These are phyloP conservation scores for Synanthedon tipuliformis DNA, from an alignment of 2,888 invertebrate genomes.

Conservation along the genomic window DNA sequence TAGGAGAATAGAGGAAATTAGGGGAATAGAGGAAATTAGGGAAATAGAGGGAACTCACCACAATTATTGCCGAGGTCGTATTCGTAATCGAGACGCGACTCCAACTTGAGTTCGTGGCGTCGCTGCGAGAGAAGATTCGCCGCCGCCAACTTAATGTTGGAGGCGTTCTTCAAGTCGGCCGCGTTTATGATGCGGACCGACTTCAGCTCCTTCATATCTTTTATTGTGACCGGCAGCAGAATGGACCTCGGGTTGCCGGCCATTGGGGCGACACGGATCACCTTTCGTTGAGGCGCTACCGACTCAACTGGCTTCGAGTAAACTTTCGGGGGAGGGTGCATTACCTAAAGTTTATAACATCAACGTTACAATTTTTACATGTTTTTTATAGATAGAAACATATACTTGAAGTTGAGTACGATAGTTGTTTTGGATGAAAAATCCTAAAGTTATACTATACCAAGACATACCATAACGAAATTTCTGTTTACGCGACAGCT, in stretches of 20 bases:
- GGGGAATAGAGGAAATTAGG: too few species aligned
- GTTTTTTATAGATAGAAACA: too few species aligned
- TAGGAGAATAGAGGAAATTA: too few species aligned
- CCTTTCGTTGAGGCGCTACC: conserved; percentile 51
- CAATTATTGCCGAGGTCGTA: conserved; percentile 46
- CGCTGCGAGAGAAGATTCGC: conserved; percentile 63
- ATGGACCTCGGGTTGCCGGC: conserved; percentile 74
- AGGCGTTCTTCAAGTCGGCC: conserved; percentile 65
- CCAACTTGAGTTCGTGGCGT: conserved; percentile 47
- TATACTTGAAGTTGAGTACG: too few species aligned
- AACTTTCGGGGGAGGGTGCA: conserved; percentile 53
- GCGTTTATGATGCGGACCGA: conserved; percentile 80
- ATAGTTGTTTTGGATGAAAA: too few species aligned
- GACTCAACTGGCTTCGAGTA: conserved; percentile 59
- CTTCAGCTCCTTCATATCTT: conserved; percentile 77
- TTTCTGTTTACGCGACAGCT: too few species aligned
- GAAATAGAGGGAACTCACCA: conserved; percentile 31
- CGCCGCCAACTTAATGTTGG: conserved; percentile 65
- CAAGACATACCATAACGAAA: too few species aligned
- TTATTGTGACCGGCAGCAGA: conserved; percentile 76
- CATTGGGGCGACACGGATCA: conserved; percentile 58
- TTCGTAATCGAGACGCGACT: conserved; percentile 42
- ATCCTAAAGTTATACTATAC: too few species aligned
- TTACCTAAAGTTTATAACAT: conserved; percentile 14
- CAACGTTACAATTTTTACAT: too few species aligned